These are phyloP conservation scores for Oryzias woworae DNA, from an alignment of 2,113 vertebrate species.

Conservation along the genomic window DNA sequence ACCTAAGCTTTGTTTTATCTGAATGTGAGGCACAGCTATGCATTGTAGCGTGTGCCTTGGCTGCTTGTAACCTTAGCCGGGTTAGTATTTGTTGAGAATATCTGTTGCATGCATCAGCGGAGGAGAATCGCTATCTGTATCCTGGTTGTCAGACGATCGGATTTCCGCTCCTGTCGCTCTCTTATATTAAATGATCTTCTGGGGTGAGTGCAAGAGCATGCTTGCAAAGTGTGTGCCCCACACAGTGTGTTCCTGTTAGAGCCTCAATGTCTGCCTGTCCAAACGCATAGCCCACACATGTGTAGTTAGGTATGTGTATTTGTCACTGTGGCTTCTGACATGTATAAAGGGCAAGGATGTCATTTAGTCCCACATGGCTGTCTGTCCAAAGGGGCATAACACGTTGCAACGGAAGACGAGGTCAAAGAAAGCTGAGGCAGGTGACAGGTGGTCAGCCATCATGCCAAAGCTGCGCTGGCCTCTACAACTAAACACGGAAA, in stretches of 20 bases:
- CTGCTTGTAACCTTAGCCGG: constrained; percentile 59
- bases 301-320: constrained; percentile 37
- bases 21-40: constrained; percentile 33
- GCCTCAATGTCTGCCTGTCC: constrained; percentile 10
- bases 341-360: constrained; percentile 65
- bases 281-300: constrained; percentile 21
- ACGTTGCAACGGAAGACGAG: constrained; percentile 55
- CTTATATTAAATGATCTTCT: constrained; percentile 72
- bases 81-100: constrained; percentile 69
- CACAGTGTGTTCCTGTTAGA: neutral
- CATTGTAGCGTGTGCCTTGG: constrained; percentile 9
- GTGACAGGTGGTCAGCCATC: constrained; percentile 64
- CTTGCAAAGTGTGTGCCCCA: constrained; percentile 9
- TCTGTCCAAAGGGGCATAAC: constrained; percentile 44
- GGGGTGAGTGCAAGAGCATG: constrained; percentile 29
- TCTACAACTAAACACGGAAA: constrained; percentile 55
- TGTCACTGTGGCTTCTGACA: constrained; percentile 53
- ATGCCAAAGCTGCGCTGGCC: constrained; percentile 54
- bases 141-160: constrained; percentile 70
- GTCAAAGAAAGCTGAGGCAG: constrained; percentile 64
- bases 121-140: constrained; percentile 71
- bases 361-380: constrained; percentile 55
- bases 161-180: constrained; percentile 63
- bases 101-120: constrained; percentile 67
- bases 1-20: constrained; percentile 73